Base-by-base conservation (phyloP, 2,888 invertebrate genomes). In the Drosophila neutralis region DNA sequence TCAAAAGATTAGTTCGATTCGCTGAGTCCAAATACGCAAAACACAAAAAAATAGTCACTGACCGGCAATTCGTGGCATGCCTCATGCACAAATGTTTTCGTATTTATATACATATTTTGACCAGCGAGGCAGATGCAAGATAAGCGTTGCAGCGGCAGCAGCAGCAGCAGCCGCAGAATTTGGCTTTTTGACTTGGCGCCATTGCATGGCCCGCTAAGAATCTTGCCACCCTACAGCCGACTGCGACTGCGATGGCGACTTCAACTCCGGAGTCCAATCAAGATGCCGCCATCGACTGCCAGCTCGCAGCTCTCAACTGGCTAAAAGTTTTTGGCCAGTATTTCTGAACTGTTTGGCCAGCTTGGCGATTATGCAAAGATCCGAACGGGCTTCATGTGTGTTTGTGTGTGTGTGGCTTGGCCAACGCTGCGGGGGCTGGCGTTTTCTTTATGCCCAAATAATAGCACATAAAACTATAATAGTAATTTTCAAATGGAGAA, bases 401-500 rank as follows among this genome's bases (percentile, higher is more conserved):
- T 76, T 15, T 51, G 53, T 87, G 74, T 78, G 52, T 35, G 21
- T 83, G 83, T 81, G 78, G 68, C 66, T 82, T 76, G 83, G 73
- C 72, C 73, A 82, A 40, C 84, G 84, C 84, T 84, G 84, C 84
- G 87, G 84, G 84, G 85, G 83, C 72, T 84, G 84, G 84, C 87
- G 83, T 82, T 82, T 78, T 78, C 84, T 87, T 87, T 88, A 85
- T 85, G 82, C 80, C 85, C 87, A 87, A 87, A 87, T 87, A 87
- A 87, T 87, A 85, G 87, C 89, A 87, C 87, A 89, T 87, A 87
- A 89, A 87, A 87, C 87, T 87, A 89, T 87, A 89, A 87, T 89
- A 87, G 85, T 89, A 87, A 88, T 85, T 85, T 85, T 83, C 85
- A 85, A 85, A 86, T 74, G 83, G 88, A 85, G 85, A 85, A 85